Evolutionary conservation across 53 echinoderm and acorn worm genomes (phyloP).

Genomic region (Echinometra lucunter): DNA sequence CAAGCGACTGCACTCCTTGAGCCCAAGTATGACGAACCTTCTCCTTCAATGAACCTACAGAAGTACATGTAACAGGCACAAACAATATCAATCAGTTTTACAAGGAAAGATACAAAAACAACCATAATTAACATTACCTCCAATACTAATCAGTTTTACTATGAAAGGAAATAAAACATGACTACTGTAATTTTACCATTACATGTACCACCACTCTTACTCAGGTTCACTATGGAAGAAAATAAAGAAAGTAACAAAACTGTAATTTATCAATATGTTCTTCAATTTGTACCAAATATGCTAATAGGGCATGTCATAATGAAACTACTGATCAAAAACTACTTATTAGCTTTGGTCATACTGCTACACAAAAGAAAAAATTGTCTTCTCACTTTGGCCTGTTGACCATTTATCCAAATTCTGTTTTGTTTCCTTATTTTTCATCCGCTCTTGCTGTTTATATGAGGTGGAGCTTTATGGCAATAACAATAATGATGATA

Average conservation of each 20-base stretch:
- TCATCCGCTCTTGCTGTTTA: neutral
- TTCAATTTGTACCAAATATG: no score
- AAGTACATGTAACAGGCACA: neutral
- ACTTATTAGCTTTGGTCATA: neutral
- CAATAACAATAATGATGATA: conserved; percentile 11
- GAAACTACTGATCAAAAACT: neutral
- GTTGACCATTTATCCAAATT: neutral
- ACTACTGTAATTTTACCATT: no score
- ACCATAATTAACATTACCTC: neutral
- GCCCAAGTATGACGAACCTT: conserved; percentile 81
- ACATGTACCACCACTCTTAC: no score
- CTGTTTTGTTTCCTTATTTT: no score
- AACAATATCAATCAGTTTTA: neutral
- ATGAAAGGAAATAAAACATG: no score
- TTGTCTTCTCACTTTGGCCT: neutral
- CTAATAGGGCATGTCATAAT: neutral
- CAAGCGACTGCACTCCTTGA: conserved; percentile 78
- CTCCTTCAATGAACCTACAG: conserved; percentile 75
- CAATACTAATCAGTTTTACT: no score
- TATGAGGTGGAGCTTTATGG: neutral
- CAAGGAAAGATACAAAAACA: neutral
- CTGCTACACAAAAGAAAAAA: neutral
- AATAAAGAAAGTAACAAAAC: no score
- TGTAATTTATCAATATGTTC: no score
- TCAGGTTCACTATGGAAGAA: no score